A percentile compares a stretch with the other conserved stretches of the same genome.
Conservation (phyloP, 1,140 invertebrate species). For the Ooceraea biroi region DNA sequence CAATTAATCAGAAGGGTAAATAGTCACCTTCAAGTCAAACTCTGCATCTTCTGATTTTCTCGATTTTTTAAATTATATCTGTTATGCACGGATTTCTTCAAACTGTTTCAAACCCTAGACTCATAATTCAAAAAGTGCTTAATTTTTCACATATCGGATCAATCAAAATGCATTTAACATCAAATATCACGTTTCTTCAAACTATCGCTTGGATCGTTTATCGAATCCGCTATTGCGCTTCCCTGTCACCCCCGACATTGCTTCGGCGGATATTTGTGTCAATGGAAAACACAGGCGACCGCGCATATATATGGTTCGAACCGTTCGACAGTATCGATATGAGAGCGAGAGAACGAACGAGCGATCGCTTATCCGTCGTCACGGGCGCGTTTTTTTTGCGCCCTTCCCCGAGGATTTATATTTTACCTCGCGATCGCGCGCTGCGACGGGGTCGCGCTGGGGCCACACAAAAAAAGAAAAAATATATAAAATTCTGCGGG, state of each 20-base stretch:
- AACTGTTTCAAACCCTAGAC: neutral
- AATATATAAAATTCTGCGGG: conserved; percentile 49
- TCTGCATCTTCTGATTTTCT: too few species aligned
- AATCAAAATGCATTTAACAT: neutral
- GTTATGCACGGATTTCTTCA: neutral
- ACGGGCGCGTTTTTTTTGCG: conserved; percentile 33
- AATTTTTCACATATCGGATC: neutral
- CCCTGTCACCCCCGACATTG: neutral
- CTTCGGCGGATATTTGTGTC: conserved; percentile 55
- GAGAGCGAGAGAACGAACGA: conserved; percentile 25
- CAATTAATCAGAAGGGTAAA: too few species aligned
- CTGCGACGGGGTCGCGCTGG: conserved; percentile 17
- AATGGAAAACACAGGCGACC: conserved; percentile 42
- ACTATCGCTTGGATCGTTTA: conserved; percentile 11
- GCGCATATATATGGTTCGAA: conserved; percentile 40
- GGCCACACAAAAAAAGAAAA: neutral
- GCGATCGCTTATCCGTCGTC: conserved; percentile 60
- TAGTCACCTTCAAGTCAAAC: too few species aligned
- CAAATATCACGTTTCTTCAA: neutral
- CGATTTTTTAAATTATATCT: too few species aligned
- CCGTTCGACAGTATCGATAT: conserved; percentile 50
- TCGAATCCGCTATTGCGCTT: conserved; percentile 10
- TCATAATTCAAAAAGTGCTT: neutral
- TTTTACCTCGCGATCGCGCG: conserved; percentile 56
- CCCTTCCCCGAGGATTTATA: conserved; percentile 62